These are phyloP conservation scores for Trichogramma evanescens DNA, from an alignment of 2,888 invertebrate genomes.

Conservation along the genomic window DNA sequence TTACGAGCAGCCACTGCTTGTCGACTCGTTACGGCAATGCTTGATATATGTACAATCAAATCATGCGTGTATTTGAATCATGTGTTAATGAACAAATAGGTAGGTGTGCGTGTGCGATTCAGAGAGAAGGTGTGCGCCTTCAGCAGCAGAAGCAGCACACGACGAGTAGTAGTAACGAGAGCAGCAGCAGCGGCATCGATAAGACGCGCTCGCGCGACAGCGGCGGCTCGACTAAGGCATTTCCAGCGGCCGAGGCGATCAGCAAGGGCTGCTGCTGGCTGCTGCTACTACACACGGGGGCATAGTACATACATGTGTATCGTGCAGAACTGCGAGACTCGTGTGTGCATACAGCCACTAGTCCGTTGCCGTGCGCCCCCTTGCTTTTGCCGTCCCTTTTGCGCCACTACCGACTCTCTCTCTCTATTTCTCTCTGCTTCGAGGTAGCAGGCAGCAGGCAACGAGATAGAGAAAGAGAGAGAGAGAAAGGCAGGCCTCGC, in stretches of 20 bases:
- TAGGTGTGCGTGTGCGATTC: not conserved
- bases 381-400: slow-evolving; percentile 1
- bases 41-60: too few species aligned
- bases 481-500: not conserved
- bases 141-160: not conserved
- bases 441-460: not conserved
- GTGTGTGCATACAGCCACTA: not conserved
- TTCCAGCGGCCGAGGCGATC: slow-evolving; percentile 8
- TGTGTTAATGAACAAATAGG: not conserved
- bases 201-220: slow-evolving; percentile 6
- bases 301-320: too few species aligned
- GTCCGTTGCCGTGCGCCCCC: not conserved
- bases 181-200: slow-evolving; percentile 8
- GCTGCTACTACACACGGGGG: too few species aligned
- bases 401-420: not conserved
- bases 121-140: not conserved
- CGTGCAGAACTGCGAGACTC: too few species aligned
- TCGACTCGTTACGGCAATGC: too few species aligned
- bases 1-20: too few species aligned
- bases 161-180: not conserved
- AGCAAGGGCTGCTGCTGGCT: slow-evolving; percentile 1
- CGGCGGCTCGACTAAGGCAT: slow-evolving; percentile 22
- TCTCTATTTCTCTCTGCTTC: not conserved
- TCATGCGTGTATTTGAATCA: too few species aligned
- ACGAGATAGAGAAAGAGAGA: not conserved